Evolutionary conservation across 2,113 vertebrate species (phyloP).

Genomic region (Albula glossodonta): DNA sequence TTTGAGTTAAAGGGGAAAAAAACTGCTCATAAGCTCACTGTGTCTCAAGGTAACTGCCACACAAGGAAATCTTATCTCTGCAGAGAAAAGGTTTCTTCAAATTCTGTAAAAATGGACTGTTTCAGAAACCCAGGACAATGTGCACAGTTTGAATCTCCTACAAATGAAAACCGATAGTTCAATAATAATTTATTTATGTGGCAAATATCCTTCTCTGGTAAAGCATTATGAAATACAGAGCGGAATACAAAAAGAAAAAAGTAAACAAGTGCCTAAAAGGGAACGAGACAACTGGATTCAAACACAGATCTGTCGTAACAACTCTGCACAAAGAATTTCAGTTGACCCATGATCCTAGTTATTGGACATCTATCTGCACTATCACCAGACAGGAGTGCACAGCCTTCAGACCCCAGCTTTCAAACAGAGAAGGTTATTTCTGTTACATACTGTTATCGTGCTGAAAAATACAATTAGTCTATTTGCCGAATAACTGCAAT

Average conservation of each 20-base stretch:
- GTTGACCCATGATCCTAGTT: background rate
- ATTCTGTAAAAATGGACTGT: background rate
- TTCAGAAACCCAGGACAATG: background rate
- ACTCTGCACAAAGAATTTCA: background rate
- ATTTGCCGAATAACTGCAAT: background rate
- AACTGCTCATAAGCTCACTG: too few relatives aligned
- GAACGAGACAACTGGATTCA: too few relatives aligned
- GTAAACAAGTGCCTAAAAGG: too few relatives aligned
- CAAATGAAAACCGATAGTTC: background rate
- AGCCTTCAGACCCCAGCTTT: background rate
- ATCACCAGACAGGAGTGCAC: background rate
- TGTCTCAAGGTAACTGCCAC: background rate
- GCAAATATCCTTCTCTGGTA: too few relatives aligned
- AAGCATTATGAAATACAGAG: too few relatives aligned
- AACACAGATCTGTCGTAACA: background rate
- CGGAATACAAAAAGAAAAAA: background rate
- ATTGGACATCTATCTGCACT: background rate
- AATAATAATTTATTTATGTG: background rate
- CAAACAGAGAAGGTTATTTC: background rate
- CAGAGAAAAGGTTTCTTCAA: background rate
- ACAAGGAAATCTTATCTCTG: background rate
- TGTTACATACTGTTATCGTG: too few relatives aligned
- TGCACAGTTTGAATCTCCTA: background rate
- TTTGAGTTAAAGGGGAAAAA: background rate
- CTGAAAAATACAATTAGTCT: background rate